Conservation (phyloP, 2,888 invertebrate species). For the Ctenicera cuprea region DNA sequence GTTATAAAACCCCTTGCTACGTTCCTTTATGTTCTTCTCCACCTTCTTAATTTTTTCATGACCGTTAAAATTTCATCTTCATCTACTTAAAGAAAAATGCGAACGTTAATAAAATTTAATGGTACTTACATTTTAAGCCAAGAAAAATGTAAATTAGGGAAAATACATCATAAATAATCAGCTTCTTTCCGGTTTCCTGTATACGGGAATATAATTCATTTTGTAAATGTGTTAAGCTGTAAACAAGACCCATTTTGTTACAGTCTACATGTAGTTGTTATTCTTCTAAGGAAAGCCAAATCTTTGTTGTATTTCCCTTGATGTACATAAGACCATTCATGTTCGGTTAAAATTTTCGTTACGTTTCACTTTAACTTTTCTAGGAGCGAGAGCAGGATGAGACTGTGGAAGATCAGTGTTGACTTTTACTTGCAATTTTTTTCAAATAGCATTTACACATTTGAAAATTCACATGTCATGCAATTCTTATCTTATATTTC, state of each 20-base stretch:
- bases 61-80: conserved; percentile 63
- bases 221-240: conserved; percentile 69
- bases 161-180: conserved; percentile 72
- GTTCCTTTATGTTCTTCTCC: conserved; percentile 55
- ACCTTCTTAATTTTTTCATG: conserved; percentile 60
- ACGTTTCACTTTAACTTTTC: conserved; percentile 39
- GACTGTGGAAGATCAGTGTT: not conserved
- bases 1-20: conserved; percentile 56
- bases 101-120: conserved; percentile 70
- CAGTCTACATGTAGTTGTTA: conserved; percentile 57
- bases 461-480: conserved; percentile 46
- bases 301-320: conserved; percentile 71
- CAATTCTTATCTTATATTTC: conserved; percentile 49
- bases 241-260: conserved; percentile 60
- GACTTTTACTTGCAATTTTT: conserved; percentile 34
- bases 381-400: conserved; percentile 27
- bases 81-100: conserved; percentile 62
- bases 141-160: conserved; percentile 72
- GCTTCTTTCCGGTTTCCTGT: conserved; percentile 70
- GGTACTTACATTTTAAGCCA: conserved; percentile 67
- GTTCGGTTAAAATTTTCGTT: conserved; percentile 46
- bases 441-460: conserved; percentile 38
- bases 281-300: conserved; percentile 61
- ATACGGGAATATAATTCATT: conserved; percentile 68
- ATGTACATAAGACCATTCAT: conserved; percentile 69